phyloP scores from a whole-genome alignment of 2,888 invertebrate genomes.

The Therioaphis trifolii region DNA sequence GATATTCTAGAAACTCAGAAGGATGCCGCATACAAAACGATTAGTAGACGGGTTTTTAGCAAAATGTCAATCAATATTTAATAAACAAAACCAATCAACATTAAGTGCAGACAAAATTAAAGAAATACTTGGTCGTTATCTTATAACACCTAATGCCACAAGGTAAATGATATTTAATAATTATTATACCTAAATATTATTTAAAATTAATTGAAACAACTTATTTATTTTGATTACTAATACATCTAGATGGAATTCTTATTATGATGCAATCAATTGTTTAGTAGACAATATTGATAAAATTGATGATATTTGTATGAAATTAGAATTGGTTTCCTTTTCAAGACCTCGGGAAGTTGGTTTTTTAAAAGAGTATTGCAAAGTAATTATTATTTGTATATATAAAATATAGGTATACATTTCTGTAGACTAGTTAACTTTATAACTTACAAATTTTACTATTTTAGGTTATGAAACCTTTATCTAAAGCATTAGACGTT shows the following conservation, averaged over 20 bases:
- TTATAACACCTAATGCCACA: neutral
- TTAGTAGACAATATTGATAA: constrained; percentile 1
- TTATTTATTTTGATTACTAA: neutral
- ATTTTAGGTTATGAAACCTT: too few relatives aligned
- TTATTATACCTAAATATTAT: neutral
- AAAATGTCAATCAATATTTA: constrained; percentile 17
- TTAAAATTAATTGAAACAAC: neutral
- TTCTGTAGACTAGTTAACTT: too few relatives aligned
- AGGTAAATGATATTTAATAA: constrained; percentile 20
- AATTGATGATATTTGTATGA: too few relatives aligned
- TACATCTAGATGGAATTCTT: constrained; percentile 5
- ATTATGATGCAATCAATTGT: too few relatives aligned
- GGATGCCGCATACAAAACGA: constrained; percentile 1
- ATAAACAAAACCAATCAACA: constrained; percentile 21
- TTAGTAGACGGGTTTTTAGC: constrained; percentile 25
- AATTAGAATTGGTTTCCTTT: too few relatives aligned
- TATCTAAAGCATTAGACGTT: too few relatives aligned
- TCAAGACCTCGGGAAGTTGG: too few relatives aligned
- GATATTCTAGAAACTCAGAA: constrained; percentile 5
- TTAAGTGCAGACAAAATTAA: constrained; percentile 18
- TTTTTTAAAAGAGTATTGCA: too few relatives aligned
- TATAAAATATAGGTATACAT: too few relatives aligned
- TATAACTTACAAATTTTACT: too few relatives aligned
- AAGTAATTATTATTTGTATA: too few relatives aligned
- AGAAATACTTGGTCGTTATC: constrained; percentile 17